A percentile compares a stretch with the other conserved stretches of the same genome.
These are phyloP conservation scores for Stramonita haemastoma DNA, from an alignment of 2,888 invertebrate genomes.

Conservation along the genomic window DNA sequence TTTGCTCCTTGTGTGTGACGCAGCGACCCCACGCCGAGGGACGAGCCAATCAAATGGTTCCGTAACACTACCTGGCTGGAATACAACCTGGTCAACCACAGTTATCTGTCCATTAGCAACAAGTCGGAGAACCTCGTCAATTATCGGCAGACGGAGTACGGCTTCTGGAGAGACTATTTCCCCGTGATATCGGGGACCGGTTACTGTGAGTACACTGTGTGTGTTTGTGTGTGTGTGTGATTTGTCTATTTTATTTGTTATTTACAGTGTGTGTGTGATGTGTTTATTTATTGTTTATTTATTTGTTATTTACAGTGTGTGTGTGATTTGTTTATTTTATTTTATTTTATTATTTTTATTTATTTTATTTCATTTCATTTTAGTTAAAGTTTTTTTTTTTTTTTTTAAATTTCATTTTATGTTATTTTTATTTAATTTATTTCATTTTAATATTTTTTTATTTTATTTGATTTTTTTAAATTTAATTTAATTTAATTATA, in stretches of 20 bases:
- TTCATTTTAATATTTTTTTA: too few species aligned
- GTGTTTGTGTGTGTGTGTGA: background rate
- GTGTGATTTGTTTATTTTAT: too few species aligned
- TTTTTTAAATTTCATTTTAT: too few species aligned
- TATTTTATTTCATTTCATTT: too few species aligned
- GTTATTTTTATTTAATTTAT: too few species aligned
- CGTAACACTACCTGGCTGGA: constrained; percentile 73
- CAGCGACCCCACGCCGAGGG: constrained; percentile 74
- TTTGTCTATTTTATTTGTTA: background rate
- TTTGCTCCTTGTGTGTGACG: constrained; percentile 18
- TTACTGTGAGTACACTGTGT: constrained; percentile 60
- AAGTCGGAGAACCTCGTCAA: constrained; percentile 66
- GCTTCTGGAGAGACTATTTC: constrained; percentile 76
- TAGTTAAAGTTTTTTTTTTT: too few species aligned
- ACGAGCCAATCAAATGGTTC: constrained; percentile 54
- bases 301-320: too few species aligned
- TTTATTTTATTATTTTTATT: too few species aligned
- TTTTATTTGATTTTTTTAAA: too few species aligned
- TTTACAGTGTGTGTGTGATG: background rate
- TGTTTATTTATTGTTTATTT: background rate
- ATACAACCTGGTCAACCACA: constrained; percentile 74
- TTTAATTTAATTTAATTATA: too few species aligned
- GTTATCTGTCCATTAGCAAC: constrained; percentile 72
- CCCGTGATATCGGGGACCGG: constrained; percentile 65
- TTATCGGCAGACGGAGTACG: constrained; percentile 73